Conservation (phyloP, 1,140 invertebrate species). For the Bacillus rossius region DNA sequence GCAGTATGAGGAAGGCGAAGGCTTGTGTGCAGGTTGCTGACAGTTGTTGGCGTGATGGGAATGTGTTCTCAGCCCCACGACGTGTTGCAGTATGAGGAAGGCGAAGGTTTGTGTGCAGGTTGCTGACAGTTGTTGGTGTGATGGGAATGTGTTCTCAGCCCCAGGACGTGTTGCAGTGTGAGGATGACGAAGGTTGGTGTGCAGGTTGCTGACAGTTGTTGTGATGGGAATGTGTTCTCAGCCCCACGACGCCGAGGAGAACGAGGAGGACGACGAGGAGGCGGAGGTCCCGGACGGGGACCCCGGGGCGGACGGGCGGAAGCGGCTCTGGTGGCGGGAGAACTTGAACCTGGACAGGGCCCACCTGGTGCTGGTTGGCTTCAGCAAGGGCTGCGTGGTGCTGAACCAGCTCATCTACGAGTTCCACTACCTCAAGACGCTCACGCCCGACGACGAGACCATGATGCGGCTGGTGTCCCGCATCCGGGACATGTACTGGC, state of each 20-base stretch:
- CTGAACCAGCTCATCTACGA: conserved; percentile 86
- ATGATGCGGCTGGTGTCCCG: conserved; percentile 52
- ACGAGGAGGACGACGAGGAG: conserved; percentile 13
- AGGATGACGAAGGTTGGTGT: neutral
- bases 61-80: no score
- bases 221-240: neutral
- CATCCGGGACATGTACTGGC: conserved; percentile 73
- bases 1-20: no score
- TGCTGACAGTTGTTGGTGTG: no score
- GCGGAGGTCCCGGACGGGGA: neutral
- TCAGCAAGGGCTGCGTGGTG: conserved; percentile 90
- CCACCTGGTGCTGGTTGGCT: conserved; percentile 64
- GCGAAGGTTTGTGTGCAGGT: no score
- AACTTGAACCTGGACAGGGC: conserved; percentile 41
- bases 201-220: no score
- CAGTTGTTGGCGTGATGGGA: no score
- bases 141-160: no score
- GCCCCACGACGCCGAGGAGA: neutral
- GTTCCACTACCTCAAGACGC: conserved; percentile 63
- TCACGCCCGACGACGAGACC: conserved; percentile 49
- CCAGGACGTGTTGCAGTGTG: no score
- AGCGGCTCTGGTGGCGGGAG: conserved; percentile 41
- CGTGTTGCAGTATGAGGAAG: no score
- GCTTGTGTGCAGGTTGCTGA: no score
- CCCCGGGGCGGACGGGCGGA: conserved; percentile 4